Base-by-base conservation (phyloP, 2,113 vertebrate genomes). In the Sapajus apella region DNA sequence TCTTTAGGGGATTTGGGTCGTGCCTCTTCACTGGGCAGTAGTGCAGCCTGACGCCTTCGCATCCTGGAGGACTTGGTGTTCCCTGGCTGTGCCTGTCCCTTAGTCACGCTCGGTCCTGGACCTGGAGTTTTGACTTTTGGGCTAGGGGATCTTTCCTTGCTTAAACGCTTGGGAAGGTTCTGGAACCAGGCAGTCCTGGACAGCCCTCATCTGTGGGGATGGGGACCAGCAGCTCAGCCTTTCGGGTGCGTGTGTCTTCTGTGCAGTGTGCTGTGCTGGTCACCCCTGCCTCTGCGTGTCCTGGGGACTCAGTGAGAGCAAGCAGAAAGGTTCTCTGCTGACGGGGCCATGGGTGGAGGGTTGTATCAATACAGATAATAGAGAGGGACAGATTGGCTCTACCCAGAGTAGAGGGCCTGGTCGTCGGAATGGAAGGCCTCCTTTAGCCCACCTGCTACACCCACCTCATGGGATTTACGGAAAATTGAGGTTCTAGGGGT, bases 1-100 rank as follows among this genome's bases (percentile, higher is more conserved):
- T 96, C 76, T 35, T 96, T 94, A 95, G 43, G 55, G 32, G 64
- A 91, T 95, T 88, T 86, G 8, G 4, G 52, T 43, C 35, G 50
- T 94, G 66, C 37, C 55, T 86, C 27, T 32, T 70, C 35, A 91
- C 75, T 2, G 17, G 37, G 56, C 80, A 89, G 21, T 66, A 77
- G 68, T 50, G n/a, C 47, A 66, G 81, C 50, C 93, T 37, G 30
- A 18, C 6, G 20, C 66, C 80, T 85, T 61, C 4, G 3, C n/a
- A 27, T 66, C 80, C 72, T 43, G 52, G 68, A 96, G 64, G 14
- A 87, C 50, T 58, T 40, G 45, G 40, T 79, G 64, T 80, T 90
- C 61, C 30, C 55, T 6, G 2, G 8, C 6, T 43, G 14, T 66
- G n/a, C 56, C 56, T 52, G 8, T 55, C 50, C 32, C 30, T 11